These are phyloP conservation scores for Eubasilissa splendida DNA, from an alignment of 2,888 invertebrate species.

Conservation along the genomic window DNA sequence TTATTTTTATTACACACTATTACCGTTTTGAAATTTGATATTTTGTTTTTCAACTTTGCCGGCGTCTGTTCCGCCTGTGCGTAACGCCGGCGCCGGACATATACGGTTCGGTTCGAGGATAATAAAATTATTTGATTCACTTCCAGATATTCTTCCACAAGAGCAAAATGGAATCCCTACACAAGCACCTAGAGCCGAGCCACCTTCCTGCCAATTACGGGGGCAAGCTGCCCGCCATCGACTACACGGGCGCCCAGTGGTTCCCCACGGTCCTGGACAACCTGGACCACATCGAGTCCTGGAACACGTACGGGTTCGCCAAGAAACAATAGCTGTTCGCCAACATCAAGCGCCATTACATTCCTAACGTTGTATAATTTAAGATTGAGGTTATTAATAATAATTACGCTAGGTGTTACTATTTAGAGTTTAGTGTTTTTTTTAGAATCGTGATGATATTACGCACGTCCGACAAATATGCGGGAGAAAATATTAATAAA, in stretches of 20 bases:
- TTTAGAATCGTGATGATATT: no score
- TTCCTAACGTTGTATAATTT: neutral
- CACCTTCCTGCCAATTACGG: slow-evolving; percentile 85
- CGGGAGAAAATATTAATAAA: no score
- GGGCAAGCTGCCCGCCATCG: slow-evolving; percentile 80
- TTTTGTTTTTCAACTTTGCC: no score
- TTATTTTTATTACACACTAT: no score
- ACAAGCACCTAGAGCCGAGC: slow-evolving; percentile 79
- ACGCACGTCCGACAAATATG: no score
- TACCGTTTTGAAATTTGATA: no score
- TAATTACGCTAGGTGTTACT: neutral
- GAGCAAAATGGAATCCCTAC: slow-evolving; percentile 83
- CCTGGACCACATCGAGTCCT: slow-evolving; percentile 77
- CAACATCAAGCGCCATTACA: neutral
- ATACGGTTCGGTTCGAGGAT: no score
- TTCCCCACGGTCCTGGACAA: slow-evolving; percentile 78
- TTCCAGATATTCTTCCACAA: slow-evolving; percentile 88
- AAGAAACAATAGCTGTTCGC: slow-evolving; percentile 63
- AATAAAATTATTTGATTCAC: slow-evolving; percentile 8
- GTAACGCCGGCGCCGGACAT: no score
- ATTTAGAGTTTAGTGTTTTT: no score
- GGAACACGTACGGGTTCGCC: slow-evolving; percentile 79
- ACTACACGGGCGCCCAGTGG: slow-evolving; percentile 86
- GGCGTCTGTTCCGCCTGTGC: no score
- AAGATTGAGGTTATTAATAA: neutral